phyloP scores from a whole-genome alignment of 1,140 invertebrate species.

The Medauroidea extradentata region DNA sequence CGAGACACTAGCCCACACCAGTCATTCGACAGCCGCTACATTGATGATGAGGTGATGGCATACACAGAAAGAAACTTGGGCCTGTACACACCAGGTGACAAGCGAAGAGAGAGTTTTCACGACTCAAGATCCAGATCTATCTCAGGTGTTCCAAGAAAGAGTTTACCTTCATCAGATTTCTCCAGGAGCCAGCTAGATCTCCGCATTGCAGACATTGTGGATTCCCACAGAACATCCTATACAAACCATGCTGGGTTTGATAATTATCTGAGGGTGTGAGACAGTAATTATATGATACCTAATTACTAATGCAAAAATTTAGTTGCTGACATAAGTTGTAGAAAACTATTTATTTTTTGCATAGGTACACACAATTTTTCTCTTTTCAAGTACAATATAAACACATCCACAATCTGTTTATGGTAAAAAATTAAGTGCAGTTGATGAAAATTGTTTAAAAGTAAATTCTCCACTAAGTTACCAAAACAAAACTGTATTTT shows the following conservation, averaged over 20 bases:
- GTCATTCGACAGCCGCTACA: conserved; percentile 5
- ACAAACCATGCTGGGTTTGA: conserved; percentile 2
- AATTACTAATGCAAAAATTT: no score
- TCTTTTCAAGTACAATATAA: no score
- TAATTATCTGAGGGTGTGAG: conserved; percentile 14
- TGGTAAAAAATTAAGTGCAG: no score
- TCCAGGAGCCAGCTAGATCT: conserved; percentile 3
- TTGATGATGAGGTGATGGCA: conserved; percentile 7
- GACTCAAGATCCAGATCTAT: background rate
- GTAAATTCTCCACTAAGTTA: no score
- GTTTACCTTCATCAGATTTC: background rate
- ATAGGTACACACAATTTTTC: no score
- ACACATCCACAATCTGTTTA: no score
- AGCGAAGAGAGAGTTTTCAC: conserved; percentile 4
- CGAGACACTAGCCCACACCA: conserved; percentile 2
- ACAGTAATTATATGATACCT: background rate
- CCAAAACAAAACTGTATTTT: no score
- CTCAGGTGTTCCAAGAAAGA: background rate
- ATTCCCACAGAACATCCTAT: conserved; percentile 10
- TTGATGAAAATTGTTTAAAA: no score
- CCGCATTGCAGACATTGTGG: background rate
- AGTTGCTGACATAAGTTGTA: no score
- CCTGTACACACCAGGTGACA: background rate
- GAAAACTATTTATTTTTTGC: no score
- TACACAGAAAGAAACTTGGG: background rate